Base-by-base conservation (phyloP, 2,113 vertebrate species). In the Dendropsophus ebraccatus region DNA sequence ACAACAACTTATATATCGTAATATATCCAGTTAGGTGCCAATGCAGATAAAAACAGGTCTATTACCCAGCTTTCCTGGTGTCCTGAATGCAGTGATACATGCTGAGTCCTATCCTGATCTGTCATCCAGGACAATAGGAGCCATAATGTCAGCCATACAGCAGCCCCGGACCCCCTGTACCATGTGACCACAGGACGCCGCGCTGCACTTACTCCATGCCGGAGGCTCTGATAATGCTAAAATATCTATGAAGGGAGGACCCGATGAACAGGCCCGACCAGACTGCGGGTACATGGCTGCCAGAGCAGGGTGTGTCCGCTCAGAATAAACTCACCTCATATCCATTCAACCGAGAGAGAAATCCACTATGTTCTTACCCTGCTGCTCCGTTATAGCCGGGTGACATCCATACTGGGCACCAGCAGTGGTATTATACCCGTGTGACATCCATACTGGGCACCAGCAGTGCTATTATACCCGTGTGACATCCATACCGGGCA, bases 251-350 rank as follows among this genome's bases (percentile, higher is more conserved):
- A 50, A 49, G 49, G 7, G 62, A 41, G 50, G 60, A 85, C 75
- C 37, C 17, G 84, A 85, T 79, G 10, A 85, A 85, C 84, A 79
- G 62, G 84, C 84, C 52, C 56, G 79, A 85, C 84, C 75, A 54
- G 84, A 56, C 79, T 35, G 28, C 45, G 84, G 84, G 60, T 72
- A 25, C 74, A 79, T 2, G 52, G 37, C 75, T 60, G 77, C 62
- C 60, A 28, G 84, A 70, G 45, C 49, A 70, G 47, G 83, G 84
- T 79, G 84, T 85, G 84, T 69, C 47, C 19, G 21, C 32, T 25
- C 19, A 58, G 19, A 37, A 78, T 28, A 28, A 76, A 9, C 52
- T 79, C 76, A 52, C 17, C 21, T 58, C 76, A 32, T 77, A 77
- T 49, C 76, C 17, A 79, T 16, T 79, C 21, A 79, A 17, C 76